Evolutionary conservation across 1,140 invertebrate species (phyloP).

Genomic region (Pachyrhynchus sulphureomaculatus): DNA sequence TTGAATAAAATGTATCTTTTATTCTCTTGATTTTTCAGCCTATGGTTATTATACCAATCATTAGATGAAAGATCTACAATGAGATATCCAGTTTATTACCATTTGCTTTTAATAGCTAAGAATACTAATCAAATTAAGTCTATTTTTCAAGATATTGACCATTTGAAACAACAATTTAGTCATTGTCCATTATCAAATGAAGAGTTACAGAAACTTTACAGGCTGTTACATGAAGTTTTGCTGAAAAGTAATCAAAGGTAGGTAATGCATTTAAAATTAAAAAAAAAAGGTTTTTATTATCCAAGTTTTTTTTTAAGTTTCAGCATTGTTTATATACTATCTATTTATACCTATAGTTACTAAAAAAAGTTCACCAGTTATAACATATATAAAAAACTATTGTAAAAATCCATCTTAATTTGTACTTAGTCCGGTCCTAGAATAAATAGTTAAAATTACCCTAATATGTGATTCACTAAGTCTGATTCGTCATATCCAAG

Average conservation of each 20-base stretch:
- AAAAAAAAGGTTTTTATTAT: background rate
- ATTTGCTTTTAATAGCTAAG: constrained; percentile 84
- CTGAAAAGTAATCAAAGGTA: constrained; percentile 70
- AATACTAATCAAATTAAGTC: constrained; percentile 81
- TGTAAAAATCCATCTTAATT: no score
- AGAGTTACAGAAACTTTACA: constrained; percentile 89
- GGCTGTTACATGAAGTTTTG: constrained; percentile 86
- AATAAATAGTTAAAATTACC: no score
- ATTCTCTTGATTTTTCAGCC: constrained; percentile 54
- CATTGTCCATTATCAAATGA: constrained; percentile 83
- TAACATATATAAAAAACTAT: no score
- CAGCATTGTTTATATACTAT: no score
- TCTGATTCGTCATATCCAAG: no score
- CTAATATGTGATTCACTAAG: no score
- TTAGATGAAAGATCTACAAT: constrained; percentile 80
- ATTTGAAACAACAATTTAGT: constrained; percentile 81
- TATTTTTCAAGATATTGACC: constrained; percentile 77
- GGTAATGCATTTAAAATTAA: constrained; percentile 6
- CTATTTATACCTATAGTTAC: no score
- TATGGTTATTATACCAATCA: constrained; percentile 89
- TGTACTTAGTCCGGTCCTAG: no score
- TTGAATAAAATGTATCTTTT: no score
- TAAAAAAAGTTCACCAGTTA: no score
- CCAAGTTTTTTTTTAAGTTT: no score
- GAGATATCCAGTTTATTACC: constrained; percentile 90